A percentile compares a stretch with the other conserved stretches of the same genome.
phyloP scores from a whole-genome alignment of 1,140 invertebrate species.

The Temnothorax curvispinosus region DNA sequence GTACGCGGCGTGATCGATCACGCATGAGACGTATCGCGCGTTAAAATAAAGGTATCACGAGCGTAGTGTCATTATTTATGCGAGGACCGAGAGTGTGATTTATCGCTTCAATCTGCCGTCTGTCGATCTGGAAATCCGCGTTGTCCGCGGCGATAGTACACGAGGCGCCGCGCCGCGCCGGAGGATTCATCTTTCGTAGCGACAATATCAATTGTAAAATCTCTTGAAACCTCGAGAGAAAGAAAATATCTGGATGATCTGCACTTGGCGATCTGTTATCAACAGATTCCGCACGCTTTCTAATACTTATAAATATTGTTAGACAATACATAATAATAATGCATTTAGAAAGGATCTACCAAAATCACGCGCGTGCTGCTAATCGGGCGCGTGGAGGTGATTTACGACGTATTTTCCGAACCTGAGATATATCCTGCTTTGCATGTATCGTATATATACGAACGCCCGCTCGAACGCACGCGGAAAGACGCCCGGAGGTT shows the following conservation, averaged over 20 bases:
- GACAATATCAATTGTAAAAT: not conserved
- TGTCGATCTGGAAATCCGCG: not conserved
- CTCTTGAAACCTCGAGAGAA: not conserved
- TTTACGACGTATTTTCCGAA: constrained; percentile 29
- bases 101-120: not conserved
- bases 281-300: not conserved
- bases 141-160: not conserved
- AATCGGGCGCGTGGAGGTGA: constrained; percentile 37
- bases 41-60: constrained; percentile 21
- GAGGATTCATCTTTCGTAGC: not conserved
- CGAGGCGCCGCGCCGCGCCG: too few relatives aligned
- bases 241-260: not conserved
- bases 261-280: not conserved
- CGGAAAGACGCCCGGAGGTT: constrained; percentile 75
- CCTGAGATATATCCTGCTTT: not conserved
- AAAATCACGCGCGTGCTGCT: constrained; percentile 20
- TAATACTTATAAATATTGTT: not conserved
- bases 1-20: constrained; percentile 53
- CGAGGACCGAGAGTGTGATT: not conserved
- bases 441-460: not conserved
- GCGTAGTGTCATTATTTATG: constrained; percentile 24
- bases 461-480: constrained; percentile 63
- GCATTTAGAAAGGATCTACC: not conserved
- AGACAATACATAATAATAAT: not conserved
- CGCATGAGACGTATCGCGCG: not conserved